These are phyloP conservation scores for Capitella teleta DNA, from an alignment of 1,140 invertebrate species.

Conservation along the genomic window DNA sequence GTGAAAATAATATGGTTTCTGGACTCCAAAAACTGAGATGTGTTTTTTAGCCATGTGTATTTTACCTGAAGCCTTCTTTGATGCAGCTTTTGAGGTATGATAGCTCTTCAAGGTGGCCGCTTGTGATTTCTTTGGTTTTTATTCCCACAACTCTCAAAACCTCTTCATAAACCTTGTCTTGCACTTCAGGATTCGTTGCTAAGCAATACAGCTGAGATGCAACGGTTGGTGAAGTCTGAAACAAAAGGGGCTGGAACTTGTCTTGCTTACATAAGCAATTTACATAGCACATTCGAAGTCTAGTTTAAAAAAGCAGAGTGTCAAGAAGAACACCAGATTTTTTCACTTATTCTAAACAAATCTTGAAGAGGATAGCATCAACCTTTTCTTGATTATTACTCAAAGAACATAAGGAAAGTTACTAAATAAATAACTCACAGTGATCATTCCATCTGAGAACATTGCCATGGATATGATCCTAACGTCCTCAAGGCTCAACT, in stretches of 20 bases:
- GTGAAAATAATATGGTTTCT: no score
- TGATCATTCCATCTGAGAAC: slow-evolving; percentile 76
- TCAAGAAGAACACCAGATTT: background rate
- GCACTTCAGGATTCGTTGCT: slow-evolving; percentile 56
- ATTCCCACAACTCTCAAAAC: slow-evolving; percentile 52
- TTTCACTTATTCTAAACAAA: no score
- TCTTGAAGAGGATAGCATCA: no score
- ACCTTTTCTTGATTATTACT: no score
- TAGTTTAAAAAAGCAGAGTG: slow-evolving; percentile 3
- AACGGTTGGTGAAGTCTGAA: slow-evolving; percentile 67
- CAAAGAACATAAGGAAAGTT: no score
- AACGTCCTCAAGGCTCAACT: slow-evolving; percentile 52
- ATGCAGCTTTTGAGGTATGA: slow-evolving; percentile 73
- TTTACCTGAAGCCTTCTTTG: slow-evolving; percentile 73
- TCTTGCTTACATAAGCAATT: no score
- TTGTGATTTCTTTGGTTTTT: slow-evolving; percentile 51
- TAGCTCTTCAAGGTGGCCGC: slow-evolving; percentile 51
- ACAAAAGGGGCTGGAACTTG: slow-evolving; percentile 17
- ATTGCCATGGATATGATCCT: slow-evolving; percentile 67
- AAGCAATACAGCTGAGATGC: slow-evolving; percentile 73
- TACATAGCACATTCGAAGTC: no score
- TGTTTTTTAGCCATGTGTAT: no score
- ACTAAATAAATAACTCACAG: no score
- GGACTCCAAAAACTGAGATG: no score
- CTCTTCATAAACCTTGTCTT: slow-evolving; percentile 65